Evolutionary conservation across 1,140 invertebrate species (phyloP).

Genomic region (Belonocnema kinseyi): DNA sequence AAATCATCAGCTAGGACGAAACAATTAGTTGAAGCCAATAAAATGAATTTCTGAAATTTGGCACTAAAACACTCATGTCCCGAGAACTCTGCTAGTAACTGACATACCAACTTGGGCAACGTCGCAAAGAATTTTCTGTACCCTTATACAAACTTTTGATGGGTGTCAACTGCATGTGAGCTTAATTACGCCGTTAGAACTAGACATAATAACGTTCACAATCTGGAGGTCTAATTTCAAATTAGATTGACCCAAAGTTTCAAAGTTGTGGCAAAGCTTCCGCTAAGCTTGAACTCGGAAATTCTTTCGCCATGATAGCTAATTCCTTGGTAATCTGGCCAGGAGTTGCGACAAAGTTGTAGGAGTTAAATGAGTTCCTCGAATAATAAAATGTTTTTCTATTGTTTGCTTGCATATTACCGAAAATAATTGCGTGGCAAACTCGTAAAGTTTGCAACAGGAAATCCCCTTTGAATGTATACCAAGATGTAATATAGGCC

Average conservation of each 20-base stretch:
- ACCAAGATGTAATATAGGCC: no score
- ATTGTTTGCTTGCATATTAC: neutral
- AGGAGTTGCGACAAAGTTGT: slow-evolving; percentile 17
- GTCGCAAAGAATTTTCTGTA: neutral
- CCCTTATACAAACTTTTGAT: slow-evolving; percentile 2
- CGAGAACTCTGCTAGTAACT: no score
- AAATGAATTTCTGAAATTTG: no score
- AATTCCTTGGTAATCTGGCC: slow-evolving; percentile 7
- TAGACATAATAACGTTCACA: slow-evolving; percentile 22
- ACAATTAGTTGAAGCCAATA: no score
- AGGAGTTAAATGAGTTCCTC: slow-evolving; percentile 16
- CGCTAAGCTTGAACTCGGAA: slow-evolving; percentile 1
- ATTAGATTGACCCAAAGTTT: slow-evolving; percentile 26
- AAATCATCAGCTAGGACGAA: no score
- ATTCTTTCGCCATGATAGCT: slow-evolving; percentile 28
- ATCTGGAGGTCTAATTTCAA: slow-evolving; percentile 29
- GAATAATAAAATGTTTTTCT: slow-evolving; percentile 16
- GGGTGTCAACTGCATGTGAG: slow-evolving; percentile 15
- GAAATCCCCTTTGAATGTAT: neutral
- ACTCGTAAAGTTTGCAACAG: no score
- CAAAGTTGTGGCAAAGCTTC: slow-evolving; percentile 26
- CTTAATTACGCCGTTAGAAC: slow-evolving; percentile 24
- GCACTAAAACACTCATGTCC: no score
- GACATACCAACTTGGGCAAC: neutral
- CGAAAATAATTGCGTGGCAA: no score